Evolutionary conservation across 1,140 invertebrate genomes (phyloP).

Genomic region (Heterodera schachtii): DNA sequence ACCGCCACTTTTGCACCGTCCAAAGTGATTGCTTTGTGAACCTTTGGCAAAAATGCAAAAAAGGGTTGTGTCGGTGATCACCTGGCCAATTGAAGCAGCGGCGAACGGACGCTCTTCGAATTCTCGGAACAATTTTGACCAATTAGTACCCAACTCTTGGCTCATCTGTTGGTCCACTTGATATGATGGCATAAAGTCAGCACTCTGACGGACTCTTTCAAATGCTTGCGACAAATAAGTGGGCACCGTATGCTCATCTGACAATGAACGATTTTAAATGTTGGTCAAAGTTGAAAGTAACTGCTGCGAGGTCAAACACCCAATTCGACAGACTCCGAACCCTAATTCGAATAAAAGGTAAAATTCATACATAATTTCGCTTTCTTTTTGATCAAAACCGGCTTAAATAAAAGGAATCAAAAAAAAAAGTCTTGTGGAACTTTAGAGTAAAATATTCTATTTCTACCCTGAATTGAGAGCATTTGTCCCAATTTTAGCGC

Average conservation of each 20-base stretch:
- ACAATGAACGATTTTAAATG: constrained; percentile 42
- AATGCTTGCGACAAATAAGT: constrained; percentile 89
- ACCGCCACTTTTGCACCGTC: constrained; percentile 62
- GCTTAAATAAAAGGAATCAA: too few relatives aligned
- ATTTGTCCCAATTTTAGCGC: constrained; percentile 97
- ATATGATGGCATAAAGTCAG: constrained; percentile 96
- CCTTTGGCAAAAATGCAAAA: constrained; percentile 38
- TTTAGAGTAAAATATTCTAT: not conserved
- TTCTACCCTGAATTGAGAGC: constrained; percentile 83
- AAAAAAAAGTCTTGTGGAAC: too few relatives aligned
- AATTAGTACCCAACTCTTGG: constrained; percentile 81
- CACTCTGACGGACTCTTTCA: constrained; percentile 93
- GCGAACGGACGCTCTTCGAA: constrained; percentile 98
- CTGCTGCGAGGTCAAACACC: too few relatives aligned
- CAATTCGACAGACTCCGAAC: too few relatives aligned
- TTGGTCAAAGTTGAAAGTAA: too few relatives aligned
- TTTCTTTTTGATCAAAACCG: too few relatives aligned
- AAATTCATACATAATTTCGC: too few relatives aligned
- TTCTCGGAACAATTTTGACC: constrained; percentile 75
- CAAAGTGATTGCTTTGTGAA: constrained; percentile 56
- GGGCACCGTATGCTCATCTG: constrained; percentile 84
- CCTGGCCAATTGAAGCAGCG: constrained; percentile 90
- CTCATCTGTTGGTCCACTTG: constrained; percentile 85
- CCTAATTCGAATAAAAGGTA: too few relatives aligned
- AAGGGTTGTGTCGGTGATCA: constrained; percentile 46